Percentiles rank a stretch among this genome's conserved stretches.
Conservation (phyloP, 2,113 vertebrate species). For the Megaptera novaeangliae region DNA sequence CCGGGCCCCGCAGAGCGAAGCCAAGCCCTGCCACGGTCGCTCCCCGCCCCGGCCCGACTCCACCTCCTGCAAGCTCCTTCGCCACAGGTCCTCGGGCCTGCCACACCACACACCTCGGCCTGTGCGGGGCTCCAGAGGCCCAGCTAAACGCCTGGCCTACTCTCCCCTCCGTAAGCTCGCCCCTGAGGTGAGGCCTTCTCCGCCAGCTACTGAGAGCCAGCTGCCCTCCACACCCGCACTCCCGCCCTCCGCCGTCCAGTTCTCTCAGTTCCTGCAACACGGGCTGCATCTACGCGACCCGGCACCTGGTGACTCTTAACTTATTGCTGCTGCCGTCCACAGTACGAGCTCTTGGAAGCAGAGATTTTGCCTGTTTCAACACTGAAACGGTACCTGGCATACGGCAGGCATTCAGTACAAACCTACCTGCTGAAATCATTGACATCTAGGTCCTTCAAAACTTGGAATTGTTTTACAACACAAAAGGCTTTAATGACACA, state of each 20-base stretch:
- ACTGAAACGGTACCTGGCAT: neutral
- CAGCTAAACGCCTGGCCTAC: accelerated
- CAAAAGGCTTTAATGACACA: neutral
- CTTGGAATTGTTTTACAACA: neutral
- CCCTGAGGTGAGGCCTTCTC: neutral
- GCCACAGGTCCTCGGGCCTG: neutral
- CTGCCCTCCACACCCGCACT: too few species aligned
- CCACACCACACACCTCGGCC: accelerated
- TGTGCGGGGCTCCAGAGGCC: too few species aligned
- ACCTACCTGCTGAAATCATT: neutral
- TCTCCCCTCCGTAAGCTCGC: accelerated
- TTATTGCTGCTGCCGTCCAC: accelerated
- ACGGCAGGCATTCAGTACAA: accelerated
- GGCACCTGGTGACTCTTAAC: accelerated
- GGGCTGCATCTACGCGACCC: accelerated
- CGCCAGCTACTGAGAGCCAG: neutral
- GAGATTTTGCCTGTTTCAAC: neutral
- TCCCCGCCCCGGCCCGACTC: accelerated
- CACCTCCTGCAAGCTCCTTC: neutral
- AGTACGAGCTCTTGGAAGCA: neutral
- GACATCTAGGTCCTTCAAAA: neutral
- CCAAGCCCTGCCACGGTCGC: accelerated
- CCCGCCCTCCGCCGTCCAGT: neutral
- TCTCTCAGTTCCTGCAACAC: neutral
- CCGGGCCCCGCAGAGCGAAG: accelerated